A percentile compares a stretch with the other conserved stretches of the same genome.
Conservation (phyloP, 2,888 invertebrate genomes). For the Acrobasis suavella region DNA sequence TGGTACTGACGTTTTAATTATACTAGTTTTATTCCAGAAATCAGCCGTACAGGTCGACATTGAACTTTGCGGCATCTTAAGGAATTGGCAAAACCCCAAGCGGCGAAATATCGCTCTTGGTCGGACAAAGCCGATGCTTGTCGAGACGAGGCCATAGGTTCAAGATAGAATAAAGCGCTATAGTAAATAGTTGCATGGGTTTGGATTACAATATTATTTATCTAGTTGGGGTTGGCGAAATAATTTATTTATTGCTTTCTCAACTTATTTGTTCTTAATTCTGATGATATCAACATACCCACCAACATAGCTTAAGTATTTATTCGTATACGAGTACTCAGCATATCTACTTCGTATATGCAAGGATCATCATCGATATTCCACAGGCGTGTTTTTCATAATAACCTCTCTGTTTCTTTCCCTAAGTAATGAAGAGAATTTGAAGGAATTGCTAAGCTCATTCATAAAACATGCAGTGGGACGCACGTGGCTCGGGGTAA, state of each 20-base stretch:
- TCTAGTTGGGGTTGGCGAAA: too few relatives aligned
- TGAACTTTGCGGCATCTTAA: conserved; percentile 63
- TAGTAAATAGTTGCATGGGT: too few relatives aligned
- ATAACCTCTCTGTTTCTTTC: conserved; percentile 49
- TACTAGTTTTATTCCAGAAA: too few relatives aligned
- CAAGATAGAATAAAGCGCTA: too few relatives aligned
- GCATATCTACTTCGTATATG: too few relatives aligned
- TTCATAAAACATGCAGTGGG: conserved; percentile 68
- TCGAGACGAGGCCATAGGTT: background rate
- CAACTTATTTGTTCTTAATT: too few relatives aligned
- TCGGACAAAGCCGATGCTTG: background rate
- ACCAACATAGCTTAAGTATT: too few relatives aligned
- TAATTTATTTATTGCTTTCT: too few relatives aligned
- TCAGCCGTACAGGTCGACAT: conserved; percentile 59
- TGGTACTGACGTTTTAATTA: background rate
- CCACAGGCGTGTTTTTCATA: conserved; percentile 42
- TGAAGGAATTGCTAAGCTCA: conserved; percentile 58
- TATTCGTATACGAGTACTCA: too few relatives aligned
- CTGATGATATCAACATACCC: too few relatives aligned
- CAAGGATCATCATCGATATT: conserved; percentile 46
- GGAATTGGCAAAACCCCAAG: conserved; percentile 71
- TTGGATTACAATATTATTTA: too few relatives aligned
- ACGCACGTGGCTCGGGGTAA: conserved; percentile 56
- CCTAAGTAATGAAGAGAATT: conserved; percentile 55
- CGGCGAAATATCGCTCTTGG: conserved; percentile 7